Base-by-base conservation (phyloP, 2,113 vertebrate genomes). In the Recurvirostra avosetta region DNA sequence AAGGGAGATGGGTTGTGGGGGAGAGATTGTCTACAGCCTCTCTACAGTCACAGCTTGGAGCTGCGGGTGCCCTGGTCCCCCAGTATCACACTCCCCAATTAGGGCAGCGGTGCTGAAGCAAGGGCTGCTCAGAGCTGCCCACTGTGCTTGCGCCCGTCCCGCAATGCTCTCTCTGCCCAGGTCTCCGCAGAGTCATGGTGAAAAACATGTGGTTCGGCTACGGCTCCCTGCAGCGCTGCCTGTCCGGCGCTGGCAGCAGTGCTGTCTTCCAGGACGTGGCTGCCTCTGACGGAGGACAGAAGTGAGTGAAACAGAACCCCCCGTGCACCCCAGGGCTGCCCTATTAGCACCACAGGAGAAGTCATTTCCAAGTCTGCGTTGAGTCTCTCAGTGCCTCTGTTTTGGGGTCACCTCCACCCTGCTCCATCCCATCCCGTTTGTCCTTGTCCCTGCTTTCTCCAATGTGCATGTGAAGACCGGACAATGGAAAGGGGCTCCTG, bases 191-290 rank as follows among this genome's bases (percentile, higher is more conserved):
- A 49, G 97, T 99, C 90, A 98, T 88, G 1, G 32, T 99, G 89
- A 97, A 98, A 82, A 98, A 98, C 81, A 97, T 98, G 34, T 99
- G 99, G 99, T 99, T 99, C 11, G 97, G 98, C 62, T 99, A 98
- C 1, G 63, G 98, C 25, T 97, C 98, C 53, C 98, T 99, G 88
- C 98, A 96, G 67, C 97, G 95, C 18, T 90, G 98, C 67, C 98
- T 99, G 55, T 95, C 90, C 6, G 8, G 87, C 3, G 22, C 88
- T 11, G 61, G 95, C 53, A 89, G 97, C 96, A 74, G 34, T 0
- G 20, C 70, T 0, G 32, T 89, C 88, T 90, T 91, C 65, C 94
- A 96, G 95, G 97, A 94, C 9, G 34, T 50, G 25, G 95, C 97
- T 1, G 98, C 97, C 61, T 98, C 97, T 0, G 97, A 98, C 0